Evolutionary conservation across 2,888 invertebrate genomes (phyloP).

Genomic region (Callyntrura sp.): DNA sequence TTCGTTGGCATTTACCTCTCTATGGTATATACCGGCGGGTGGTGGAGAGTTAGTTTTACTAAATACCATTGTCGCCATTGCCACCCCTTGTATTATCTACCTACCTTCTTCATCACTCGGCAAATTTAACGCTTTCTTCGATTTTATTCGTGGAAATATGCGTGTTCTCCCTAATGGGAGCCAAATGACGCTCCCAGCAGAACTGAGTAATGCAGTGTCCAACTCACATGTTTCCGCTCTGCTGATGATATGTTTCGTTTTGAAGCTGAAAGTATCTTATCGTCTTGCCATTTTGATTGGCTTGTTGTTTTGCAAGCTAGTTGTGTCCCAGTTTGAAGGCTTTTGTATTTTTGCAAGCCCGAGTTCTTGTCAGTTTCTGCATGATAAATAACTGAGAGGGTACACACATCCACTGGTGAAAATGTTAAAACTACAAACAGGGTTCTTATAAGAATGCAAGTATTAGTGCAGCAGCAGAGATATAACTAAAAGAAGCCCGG

Average conservation of each 20-base stretch:
- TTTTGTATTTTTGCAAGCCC: too few species aligned
- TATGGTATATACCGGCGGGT: background rate
- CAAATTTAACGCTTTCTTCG: background rate
- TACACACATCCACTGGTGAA: background rate
- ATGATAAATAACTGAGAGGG: too few species aligned
- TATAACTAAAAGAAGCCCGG: background rate
- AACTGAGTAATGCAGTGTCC: conserved; percentile 73
- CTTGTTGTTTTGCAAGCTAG: conserved; percentile 15
- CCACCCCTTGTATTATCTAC: background rate
- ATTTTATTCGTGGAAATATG: conserved; percentile 35
- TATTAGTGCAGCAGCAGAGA: conserved; percentile 35
- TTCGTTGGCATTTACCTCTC: conserved; percentile 46
- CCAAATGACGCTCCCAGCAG: conserved; percentile 65
- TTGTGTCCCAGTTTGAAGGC: background rate
- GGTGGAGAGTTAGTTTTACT: background rate
- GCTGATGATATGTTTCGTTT: conserved; percentile 16
- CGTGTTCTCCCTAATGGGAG: background rate
- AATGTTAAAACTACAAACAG: background rate
- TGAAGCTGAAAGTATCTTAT: conserved; percentile 49
- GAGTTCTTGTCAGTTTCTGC: too few species aligned
- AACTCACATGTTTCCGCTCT: conserved; percentile 12
- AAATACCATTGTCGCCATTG: background rate
- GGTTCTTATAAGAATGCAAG: conserved; percentile 56
- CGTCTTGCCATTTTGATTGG: conserved; percentile 42
- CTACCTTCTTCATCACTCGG: background rate